Evolutionary conservation across 2,797 vertebrate species (phyloP), one percentile per base, ranked within the genome.

Genomic region (Xenentodon cancila): DNA sequence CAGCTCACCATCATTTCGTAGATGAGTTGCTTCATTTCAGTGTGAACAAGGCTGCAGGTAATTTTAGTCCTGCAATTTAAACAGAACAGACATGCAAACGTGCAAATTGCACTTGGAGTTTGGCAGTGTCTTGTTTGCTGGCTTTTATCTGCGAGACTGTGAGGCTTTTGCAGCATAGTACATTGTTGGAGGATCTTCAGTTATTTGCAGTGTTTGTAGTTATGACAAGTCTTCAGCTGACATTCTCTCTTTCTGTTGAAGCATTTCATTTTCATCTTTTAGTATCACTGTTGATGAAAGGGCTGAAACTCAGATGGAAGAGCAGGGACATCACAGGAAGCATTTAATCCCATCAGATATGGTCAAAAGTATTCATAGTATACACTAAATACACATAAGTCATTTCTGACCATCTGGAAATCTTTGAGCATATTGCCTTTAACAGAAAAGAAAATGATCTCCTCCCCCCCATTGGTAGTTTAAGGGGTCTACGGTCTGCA

Each of bases 1-100:
- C 51, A 52, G 58, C 64, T 15, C 11, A 57, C 34, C 67, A 40
- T 42, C 15, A 45, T 56, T 40, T 15, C 7, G 16, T 12, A 5
- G 34, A 59, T 47, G 42, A 22, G 32, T 65, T 30, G 40, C 71
- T 58, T 71, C 4, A 13, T 61, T 75, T 56, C 11, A 9, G 17
- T 42, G n/a, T 0, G 9, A 59, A 47, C 52, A 53, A 64, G 19
- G 5, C 59, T 53, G 34, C 51, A 50, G 12, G 5, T 37, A 11
- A 11, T 61, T 17, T 21, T 19, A 49, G 55, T 19, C 21, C 16
- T 45, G 37, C 60, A 34, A 63, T 18, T 55, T 37, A 11, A 25
- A 52, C 22, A 60, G 70, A 62, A 53, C 34, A 46, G n/a, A 11
- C 59, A 44, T 27, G 25, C 9, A 30, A 3, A 30, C 9, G 44